Evolutionary conservation across 1,140 invertebrate genomes (phyloP), one percentile per base, ranked within the genome.

Genomic region (Drosophila repletoides): DNA sequence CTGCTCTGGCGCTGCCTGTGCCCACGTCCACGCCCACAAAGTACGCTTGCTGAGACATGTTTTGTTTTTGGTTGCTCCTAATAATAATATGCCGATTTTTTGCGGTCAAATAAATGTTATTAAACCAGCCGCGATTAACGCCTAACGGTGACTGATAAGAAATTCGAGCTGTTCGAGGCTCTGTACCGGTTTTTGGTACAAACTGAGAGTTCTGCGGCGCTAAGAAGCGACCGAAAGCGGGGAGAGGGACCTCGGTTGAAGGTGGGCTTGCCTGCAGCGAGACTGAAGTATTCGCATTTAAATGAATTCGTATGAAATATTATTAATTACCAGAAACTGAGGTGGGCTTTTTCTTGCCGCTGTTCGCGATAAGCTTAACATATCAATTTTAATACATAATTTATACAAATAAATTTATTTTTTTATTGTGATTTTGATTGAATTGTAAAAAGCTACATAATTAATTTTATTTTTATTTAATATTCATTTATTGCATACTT

Each of bases 21-120:
- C 98, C 98, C 14, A 98, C 97, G 91, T 99, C 98, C 12, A 99
- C 96, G 51, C 97, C 97, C 81, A 98, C 92, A 90, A 95, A 97
- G 88, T 93, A 95, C 17, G 38, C 19, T 36, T 51, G 15, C 21
- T 51, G 9, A 22, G 66, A 58, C 26, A 51, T 48, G 14, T 17
- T n/a, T n/a, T n/a, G n/a, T n/a, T n/a, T n/a, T n/a, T n/a, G n/a
- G 2, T 10, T 4, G 38, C 24, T 34, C 22, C 59, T 65, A 43
- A 45, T 34, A 43, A 34, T 46, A 48, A 26, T 45, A 38, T 26
- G 38, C 49, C 4, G 3, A 10, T 34, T 53, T 31, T 66, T 77
- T 72, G 68, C 81, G 72, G 72, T 72, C 80, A 86, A 86, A 87
- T 72, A 76, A 87, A 86, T 80, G 76, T 86, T 80, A 66, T 71